These are phyloP conservation scores for Xylota segnis DNA, from an alignment of 2,888 invertebrate genomes.

Conservation along the genomic window DNA sequence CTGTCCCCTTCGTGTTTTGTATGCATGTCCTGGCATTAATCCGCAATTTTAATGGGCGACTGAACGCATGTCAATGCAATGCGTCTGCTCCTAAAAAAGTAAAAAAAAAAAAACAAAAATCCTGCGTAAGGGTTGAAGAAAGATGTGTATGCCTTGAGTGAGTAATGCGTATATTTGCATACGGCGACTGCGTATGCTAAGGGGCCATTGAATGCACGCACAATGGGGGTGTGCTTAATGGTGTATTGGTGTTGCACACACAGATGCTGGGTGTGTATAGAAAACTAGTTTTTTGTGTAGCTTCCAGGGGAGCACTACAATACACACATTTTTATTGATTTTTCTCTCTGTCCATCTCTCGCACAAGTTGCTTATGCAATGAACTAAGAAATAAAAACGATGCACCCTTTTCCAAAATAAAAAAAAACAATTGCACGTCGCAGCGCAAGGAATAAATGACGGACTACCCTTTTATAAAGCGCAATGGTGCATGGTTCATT, in stretches of 20 bases:
- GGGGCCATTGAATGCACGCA: slow-evolving; percentile 70
- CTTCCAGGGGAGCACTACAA: slow-evolving; percentile 59
- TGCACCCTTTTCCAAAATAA: slow-evolving; percentile 49
- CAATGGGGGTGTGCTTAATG: slow-evolving; percentile 65
- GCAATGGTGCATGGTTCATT: slow-evolving; percentile 60
- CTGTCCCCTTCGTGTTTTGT: slow-evolving; percentile 24
- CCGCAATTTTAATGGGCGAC: slow-evolving; percentile 56
- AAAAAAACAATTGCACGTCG: neutral
- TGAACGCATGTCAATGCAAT: slow-evolving; percentile 74
- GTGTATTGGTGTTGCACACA: slow-evolving; percentile 62
- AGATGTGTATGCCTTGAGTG: slow-evolving; percentile 33
- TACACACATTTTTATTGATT: slow-evolving; percentile 71
- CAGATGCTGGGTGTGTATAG: slow-evolving; percentile 48
- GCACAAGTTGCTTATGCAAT: slow-evolving; percentile 52
- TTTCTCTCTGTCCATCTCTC: slow-evolving; percentile 63
- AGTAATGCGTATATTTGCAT: slow-evolving; percentile 72
- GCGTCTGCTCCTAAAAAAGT: slow-evolving; percentile 69
- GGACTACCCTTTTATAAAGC: slow-evolving; percentile 43
- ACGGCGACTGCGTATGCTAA: slow-evolving; percentile 74
- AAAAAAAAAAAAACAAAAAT: slow-evolving; percentile 16
- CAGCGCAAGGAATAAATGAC: slow-evolving; percentile 21
- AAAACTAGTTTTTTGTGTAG: slow-evolving; percentile 59
- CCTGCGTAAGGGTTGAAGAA: slow-evolving; percentile 70
- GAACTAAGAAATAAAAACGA: slow-evolving; percentile 40
- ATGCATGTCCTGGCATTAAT: slow-evolving; percentile 54